Conservation (phyloP, 1,140 invertebrate genomes). For the Artemia franciscana region DNA sequence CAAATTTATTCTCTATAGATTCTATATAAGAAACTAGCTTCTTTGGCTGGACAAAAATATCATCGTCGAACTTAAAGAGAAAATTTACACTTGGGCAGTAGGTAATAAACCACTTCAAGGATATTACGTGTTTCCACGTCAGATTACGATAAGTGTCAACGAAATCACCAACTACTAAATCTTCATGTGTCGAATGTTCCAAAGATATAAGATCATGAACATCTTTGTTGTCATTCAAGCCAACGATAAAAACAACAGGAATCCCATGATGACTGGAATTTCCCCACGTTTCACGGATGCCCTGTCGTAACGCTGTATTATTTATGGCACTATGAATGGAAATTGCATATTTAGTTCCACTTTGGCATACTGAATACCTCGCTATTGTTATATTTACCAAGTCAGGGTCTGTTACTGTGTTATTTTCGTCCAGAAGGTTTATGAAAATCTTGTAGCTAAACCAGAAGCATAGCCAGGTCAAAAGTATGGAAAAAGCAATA, state of each 20-base stretch:
- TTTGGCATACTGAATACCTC: not conserved
- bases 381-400: not conserved
- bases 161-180: not conserved
- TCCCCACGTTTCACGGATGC: constrained; percentile 43
- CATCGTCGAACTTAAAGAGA: not conserved
- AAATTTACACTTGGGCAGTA: not conserved
- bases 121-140: not conserved
- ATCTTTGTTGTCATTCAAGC: not conserved
- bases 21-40: not conserved
- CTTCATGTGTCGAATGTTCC: not conserved
- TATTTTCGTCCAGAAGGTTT: too few species aligned
- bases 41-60: not conserved
- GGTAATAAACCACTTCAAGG: not conserved
- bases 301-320: constrained; percentile 31
- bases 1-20: not conserved
- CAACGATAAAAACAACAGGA: not conserved
- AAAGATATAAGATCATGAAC: not conserved
- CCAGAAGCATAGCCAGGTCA: too few species aligned
- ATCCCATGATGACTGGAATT: not conserved
- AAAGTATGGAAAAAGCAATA: too few species aligned
- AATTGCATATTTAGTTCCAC: constrained; percentile 23
- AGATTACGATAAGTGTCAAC: not conserved
- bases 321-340: constrained; percentile 39
- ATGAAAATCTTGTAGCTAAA: too few species aligned
- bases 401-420: too few species aligned